These are phyloP conservation scores for Hafferia zeledoni DNA, from an alignment of 2,797 vertebrate genomes.

Conservation along the genomic window DNA sequence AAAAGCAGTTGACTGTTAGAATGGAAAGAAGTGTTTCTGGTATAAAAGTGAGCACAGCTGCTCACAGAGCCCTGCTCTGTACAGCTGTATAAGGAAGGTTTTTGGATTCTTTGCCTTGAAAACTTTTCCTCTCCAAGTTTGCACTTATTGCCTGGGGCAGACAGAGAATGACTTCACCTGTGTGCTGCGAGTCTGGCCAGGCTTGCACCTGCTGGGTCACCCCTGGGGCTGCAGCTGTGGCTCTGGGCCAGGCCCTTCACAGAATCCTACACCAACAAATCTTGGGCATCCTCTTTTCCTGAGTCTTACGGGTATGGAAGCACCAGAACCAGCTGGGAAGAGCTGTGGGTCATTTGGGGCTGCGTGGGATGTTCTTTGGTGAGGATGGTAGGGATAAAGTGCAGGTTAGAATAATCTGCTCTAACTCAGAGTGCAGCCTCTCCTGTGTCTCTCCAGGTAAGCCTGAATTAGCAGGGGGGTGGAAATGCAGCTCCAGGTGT, in stretches of 20 bases:
- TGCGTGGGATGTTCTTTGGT: not conserved
- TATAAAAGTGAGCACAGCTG: not conserved
- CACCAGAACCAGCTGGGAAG: not conserved
- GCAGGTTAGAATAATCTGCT: not conserved
- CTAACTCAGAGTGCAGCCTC: not conserved
- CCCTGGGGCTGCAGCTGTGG: not conserved
- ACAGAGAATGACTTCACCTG: not conserved
- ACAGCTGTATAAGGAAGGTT: not conserved
- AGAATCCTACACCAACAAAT: not conserved
- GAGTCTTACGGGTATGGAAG: not conserved
- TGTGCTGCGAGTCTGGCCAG: not conserved
- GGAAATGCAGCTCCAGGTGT: not conserved
- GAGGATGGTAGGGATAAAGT: not conserved
- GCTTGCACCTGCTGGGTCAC: not conserved
- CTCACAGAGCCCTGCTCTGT: not conserved
- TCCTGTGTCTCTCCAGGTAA: conserved; percentile 12
- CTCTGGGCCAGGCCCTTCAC: not conserved
- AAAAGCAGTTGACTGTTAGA: not conserved
- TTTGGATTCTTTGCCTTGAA: not conserved
- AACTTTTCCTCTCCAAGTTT: not conserved
- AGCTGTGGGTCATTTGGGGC: not conserved
- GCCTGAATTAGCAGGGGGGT: not conserved
- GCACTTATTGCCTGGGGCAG: not conserved
- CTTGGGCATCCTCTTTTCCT: not conserved
- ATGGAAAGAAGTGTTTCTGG: not conserved